Conservation (phyloP, 2,113 vertebrate genomes). For the Protobothrops flavoviridis region DNA sequence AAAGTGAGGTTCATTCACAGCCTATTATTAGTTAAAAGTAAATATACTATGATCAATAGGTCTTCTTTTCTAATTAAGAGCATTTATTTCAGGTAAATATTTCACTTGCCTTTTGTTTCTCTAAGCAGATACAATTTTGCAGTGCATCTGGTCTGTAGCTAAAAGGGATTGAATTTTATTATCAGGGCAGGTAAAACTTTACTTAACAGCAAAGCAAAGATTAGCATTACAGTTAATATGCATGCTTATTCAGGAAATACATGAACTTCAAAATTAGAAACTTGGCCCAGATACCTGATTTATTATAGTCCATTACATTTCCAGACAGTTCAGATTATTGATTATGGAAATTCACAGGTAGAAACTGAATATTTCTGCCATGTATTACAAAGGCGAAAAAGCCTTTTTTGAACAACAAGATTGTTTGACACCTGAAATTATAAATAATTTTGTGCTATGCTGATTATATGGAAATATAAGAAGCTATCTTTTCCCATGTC, state of each 20-base stretch:
- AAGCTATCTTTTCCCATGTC: not conserved
- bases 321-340: not conserved
- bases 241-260: not conserved
- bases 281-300: not conserved
- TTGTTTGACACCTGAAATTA: not conserved
- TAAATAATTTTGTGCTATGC: constrained; percentile 1
- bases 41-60: not conserved
- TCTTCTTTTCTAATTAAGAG: not conserved
- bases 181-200: not conserved
- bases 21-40: not conserved
- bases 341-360: not conserved
- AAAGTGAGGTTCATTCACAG: not conserved
- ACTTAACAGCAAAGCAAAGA: not conserved
- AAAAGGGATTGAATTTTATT: not conserved
- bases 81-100: not conserved
- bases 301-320: constrained; percentile 11
- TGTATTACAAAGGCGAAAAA: not conserved
- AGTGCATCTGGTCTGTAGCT: not conserved
- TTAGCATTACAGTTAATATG: not conserved
- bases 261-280: not conserved
- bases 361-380: constrained; percentile 4
- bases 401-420: not conserved
- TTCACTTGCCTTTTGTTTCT: not conserved
- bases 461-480: not conserved
- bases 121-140: not conserved